These are phyloP conservation scores for Orchesellides sinensis DNA, from an alignment of 2,888 invertebrate species.

Conservation along the genomic window DNA sequence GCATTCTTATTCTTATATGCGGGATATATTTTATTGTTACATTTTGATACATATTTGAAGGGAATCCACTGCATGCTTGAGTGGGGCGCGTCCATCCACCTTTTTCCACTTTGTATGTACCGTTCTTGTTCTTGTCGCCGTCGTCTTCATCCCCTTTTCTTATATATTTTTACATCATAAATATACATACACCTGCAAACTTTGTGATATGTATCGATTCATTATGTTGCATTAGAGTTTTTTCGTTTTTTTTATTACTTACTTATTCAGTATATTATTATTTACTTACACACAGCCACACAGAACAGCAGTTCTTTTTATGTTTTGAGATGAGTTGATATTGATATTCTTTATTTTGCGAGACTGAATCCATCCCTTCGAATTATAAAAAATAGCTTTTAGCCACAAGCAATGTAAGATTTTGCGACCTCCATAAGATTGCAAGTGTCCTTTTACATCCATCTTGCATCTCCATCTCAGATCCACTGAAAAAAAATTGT, in stretches of 20 bases:
- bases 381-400: conserved; percentile 2
- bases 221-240: not conserved
- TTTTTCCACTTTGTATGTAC: conserved; percentile 12
- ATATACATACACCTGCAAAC: not conserved
- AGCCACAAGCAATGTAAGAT: conserved; percentile 3
- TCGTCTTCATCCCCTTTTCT: conserved; percentile 22
- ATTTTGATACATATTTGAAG: conserved; percentile 4
- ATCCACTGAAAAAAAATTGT: not conserved
- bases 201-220: not conserved
- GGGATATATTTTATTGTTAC: not conserved
- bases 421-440: conserved; percentile 47
- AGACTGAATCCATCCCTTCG: not conserved
- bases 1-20: not conserved
- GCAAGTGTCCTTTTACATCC: conserved; percentile 52
- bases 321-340: not conserved
- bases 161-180: conserved; percentile 6
- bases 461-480: conserved; percentile 21
- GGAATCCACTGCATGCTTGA: conserved; percentile 31
- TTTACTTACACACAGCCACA: not conserved
- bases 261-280: not conserved
- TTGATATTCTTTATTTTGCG: not conserved
- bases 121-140: conserved; percentile 1
- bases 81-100: conserved; percentile 63
- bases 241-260: not conserved
- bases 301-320: too few relatives aligned